Evolutionary conservation across 2,113 vertebrate genomes (phyloP), one percentile per base, ranked within the genome.

Genomic region (Coracopsis vasa): DNA sequence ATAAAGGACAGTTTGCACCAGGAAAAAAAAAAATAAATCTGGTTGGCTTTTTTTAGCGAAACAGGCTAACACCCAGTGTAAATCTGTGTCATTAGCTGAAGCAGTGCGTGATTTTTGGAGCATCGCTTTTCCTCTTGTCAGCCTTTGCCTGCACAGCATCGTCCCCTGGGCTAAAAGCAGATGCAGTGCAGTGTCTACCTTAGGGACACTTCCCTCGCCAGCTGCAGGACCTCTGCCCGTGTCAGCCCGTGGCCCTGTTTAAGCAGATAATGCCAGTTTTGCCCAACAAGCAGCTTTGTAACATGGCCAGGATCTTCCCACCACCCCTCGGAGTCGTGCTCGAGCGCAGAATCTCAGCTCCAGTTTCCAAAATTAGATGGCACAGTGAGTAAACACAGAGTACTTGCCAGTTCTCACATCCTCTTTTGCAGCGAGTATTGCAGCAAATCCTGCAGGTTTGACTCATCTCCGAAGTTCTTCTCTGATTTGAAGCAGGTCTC

Each of bases 361-460:
- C 3, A 9, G 69, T 69, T 92, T 95, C 94, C 94, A 87, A 86
- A 95, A 92, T 93, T 96, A 96, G 95, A 94, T 93, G 92, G 91
- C 89, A 84, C 91, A 88, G 80, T 93, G 90, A 93, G 94, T 94
- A 93, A 93, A 92, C 87, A 80, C 61, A 75, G 90, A 42, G 86
- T 93, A 73, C 92, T 94, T 93, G 94, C 91, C 94, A 95, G 94
- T 95, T 95, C 96, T 96, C 96, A 96, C 96, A 96, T 97, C 95
- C 94, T 96, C 95, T 97, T 96, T 95, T 96, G 93, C 94, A 94
- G 91, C 56, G n/a, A 90, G 65, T 95, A 88, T 96, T 96, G 95
- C 88, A 93, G 96, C 92, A 96, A 94, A 94, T 96, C 96, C 95
- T 96, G 96, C 94, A 96, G 92, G 80, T 75, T 95, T 96, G 96